phyloP scores from a whole-genome alignment of 2,113 vertebrate genomes.

The Damaliscus lunatus region DNA sequence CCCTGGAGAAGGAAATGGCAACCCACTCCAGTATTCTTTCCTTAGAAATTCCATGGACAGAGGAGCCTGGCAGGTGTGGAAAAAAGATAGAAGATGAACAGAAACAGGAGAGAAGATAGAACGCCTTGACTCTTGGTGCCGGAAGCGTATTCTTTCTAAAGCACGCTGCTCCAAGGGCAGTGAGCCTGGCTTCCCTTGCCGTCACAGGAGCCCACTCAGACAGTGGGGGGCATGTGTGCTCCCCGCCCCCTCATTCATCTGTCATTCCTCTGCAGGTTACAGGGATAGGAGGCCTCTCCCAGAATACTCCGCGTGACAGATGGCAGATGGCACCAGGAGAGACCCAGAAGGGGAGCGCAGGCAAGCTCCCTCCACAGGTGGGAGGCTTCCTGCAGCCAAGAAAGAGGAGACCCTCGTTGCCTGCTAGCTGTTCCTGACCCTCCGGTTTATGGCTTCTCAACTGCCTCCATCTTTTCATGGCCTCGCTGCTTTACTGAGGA shows the following conservation, averaged over 20 bases:
- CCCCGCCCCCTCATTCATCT: slow-evolving; percentile 62
- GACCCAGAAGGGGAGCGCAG: background rate
- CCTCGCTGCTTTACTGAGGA: background rate
- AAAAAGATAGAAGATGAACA: background rate
- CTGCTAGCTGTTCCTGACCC: rapidly evolving
- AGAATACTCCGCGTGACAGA: slow-evolving; percentile 43
- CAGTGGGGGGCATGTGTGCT: background rate
- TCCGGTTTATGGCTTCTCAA: background rate
- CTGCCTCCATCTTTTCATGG: background rate
- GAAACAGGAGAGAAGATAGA: background rate
- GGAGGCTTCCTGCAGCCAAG: background rate
- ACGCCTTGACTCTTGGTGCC: background rate
- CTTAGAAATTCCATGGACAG: background rate
- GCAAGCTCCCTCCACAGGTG: background rate
- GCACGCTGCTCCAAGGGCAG: background rate
- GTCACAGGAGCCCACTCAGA: slow-evolving; percentile 42
- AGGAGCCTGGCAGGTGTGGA: background rate
- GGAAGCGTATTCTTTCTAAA: background rate
- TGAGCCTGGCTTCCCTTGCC: background rate
- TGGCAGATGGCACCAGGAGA: slow-evolving; percentile 46
- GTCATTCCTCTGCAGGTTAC: slow-evolving; percentile 57
- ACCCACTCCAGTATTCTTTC: background rate
- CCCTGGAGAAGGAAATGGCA: background rate
- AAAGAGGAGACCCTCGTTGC: rapidly evolving
- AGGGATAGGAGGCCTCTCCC: slow-evolving; percentile 52